Evolutionary conservation across 2,888 invertebrate species (phyloP), one percentile per base, ranked within the genome.

Genomic region (Spodoptera littoralis): DNA sequence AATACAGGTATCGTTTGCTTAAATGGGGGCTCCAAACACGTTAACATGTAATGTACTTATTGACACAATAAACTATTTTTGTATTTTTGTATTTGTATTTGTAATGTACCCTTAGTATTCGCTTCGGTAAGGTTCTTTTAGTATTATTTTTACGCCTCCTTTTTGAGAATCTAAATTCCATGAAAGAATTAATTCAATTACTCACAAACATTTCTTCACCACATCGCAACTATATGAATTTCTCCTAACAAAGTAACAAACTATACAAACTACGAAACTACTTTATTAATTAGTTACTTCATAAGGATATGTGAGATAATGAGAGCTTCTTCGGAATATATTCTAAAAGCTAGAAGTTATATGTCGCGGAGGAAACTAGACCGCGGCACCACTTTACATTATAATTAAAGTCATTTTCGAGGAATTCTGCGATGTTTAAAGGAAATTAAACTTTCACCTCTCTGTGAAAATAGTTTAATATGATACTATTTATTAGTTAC

Each of bases 281-380:
- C 60, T 60, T 52, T 60, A 72, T 61, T 60, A 71, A 78, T 63
- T 49, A 50, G 51, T 63, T 36, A 8, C 36, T 59, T 13, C 9
- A 42, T 51, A 43, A 58, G 43, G 36, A 56, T 63, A 66, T 76
- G 57, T 63, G 60, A 60, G 47, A 49, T 58, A 63, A 75, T 60
- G 30, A 51, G 57, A 70, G 24, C 70, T 75, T 54, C 51, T 46
- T 54, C 27, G 46, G 24, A 58, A 41, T 62, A 55, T 50, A 13
- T 47, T 56, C 53, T 18, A 53, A 70, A 44, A 47, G 24, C 22
- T 41, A 0, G 22, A 54, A 67, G 45, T 18, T 18, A 27, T 60
- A 55, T 66, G 18, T 22, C 18, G 13, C 42, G 42, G 13, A 27
- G 11, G 47, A 44, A 58, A 67, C 48, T 70, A 60, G 36, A 22